Conservation (phyloP, 2,888 invertebrate genomes). For the Scelioninae gen. 2 region DNA sequence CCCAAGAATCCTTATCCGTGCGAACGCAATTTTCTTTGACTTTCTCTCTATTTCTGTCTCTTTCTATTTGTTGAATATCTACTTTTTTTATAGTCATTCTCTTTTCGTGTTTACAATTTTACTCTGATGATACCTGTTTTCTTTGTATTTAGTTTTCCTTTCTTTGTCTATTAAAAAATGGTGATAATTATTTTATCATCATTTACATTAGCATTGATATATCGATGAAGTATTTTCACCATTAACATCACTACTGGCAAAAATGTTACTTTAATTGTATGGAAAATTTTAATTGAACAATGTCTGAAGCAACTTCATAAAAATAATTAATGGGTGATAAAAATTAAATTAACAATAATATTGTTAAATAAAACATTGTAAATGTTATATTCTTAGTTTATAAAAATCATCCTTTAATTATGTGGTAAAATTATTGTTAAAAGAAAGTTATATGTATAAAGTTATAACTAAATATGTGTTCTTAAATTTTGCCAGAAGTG, state of each 20-base stretch:
- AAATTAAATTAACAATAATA: background rate
- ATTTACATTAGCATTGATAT: no score
- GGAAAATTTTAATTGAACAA: no score
- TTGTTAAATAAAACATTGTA: no score
- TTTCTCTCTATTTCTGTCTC: constrained; percentile 27
- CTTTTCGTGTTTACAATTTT: constrained; percentile 21
- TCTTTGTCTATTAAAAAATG: constrained; percentile 25
- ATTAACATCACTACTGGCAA: constrained; percentile 4
- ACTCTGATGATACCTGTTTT: constrained; percentile 16
- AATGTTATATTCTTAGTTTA: no score
- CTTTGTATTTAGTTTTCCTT: constrained; percentile 37
- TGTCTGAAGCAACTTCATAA: no score
- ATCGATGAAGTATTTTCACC: constrained; percentile 24
- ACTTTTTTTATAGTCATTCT: constrained; percentile 31
- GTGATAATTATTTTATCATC: constrained; percentile 25
- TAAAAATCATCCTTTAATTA: no score
- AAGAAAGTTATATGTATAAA: no score
- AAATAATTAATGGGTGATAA: no score
- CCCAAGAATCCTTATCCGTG: constrained; percentile 45
- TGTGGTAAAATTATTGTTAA: no score
- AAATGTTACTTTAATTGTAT: no score
- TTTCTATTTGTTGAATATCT: constrained; percentile 17
- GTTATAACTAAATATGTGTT: background rate
- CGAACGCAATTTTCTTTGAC: constrained; percentile 51
- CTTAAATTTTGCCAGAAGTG: constrained; percentile 6